Conservation (phyloP, 2,797 vertebrate genomes). For the Myiotriccus ornatus region DNA sequence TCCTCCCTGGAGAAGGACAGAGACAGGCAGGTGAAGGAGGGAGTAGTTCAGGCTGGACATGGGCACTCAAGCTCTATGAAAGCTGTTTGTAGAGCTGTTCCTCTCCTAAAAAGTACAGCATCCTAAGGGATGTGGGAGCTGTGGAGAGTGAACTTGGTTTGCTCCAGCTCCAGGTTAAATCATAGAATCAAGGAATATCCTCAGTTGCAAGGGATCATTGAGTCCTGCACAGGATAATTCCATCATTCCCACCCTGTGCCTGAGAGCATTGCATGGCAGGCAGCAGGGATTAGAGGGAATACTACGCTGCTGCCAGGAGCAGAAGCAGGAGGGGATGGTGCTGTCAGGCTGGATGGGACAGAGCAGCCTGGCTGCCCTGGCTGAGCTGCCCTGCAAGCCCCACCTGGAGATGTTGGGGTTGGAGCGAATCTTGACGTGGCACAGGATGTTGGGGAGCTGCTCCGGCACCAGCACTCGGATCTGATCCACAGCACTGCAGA, state of each 20-base stretch:
- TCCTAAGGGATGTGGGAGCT: neutral
- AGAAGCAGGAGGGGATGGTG: neutral
- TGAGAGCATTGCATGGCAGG: neutral
- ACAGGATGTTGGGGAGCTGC: slow-evolving; percentile 88
- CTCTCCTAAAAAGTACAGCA: neutral
- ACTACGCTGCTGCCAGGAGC: fast-evolving
- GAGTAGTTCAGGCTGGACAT: fast-evolving
- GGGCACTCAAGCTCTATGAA: fast-evolving
- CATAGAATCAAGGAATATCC: neutral
- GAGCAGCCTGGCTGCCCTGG: neutral
- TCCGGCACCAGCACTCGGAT: slow-evolving; percentile 89
- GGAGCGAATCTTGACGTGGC: slow-evolving; percentile 88
- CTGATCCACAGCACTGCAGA: slow-evolving; percentile 91
- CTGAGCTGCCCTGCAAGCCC: neutral
- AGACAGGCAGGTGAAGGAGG: neutral
- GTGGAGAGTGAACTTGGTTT: neutral
- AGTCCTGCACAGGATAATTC: neutral
- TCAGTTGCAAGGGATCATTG: fast-evolving
- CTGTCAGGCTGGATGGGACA: neutral
- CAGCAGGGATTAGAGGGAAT: neutral
- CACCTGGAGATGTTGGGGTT: slow-evolving; percentile 90
- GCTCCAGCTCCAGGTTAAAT: neutral
- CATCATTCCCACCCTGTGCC: neutral
- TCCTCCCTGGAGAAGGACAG: slow-evolving; percentile 80
- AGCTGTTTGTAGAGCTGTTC: neutral